These are phyloP conservation scores for Anadara kagoshimensis DNA, from an alignment of 1,140 invertebrate species.

Conservation along the genomic window DNA sequence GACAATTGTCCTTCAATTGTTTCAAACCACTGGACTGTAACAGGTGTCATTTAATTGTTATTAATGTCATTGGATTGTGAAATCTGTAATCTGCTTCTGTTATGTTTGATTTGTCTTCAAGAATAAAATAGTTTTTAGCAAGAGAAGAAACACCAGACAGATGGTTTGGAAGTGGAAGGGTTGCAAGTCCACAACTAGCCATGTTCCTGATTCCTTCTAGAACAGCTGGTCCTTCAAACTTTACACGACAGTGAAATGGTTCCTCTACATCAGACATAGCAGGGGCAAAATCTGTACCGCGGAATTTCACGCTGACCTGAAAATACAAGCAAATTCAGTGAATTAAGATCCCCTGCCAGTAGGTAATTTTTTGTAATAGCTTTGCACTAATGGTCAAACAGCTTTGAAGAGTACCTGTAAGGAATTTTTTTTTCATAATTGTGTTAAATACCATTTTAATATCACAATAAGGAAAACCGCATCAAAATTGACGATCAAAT, in stretches of 20 bases:
- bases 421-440: neutral
- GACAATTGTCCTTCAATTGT: too few species aligned
- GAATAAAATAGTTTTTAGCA: conserved; percentile 47
- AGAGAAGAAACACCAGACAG: conserved; percentile 42
- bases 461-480: too few species aligned
- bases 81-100: too few species aligned
- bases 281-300: conserved; percentile 40
- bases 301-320: conserved; percentile 44
- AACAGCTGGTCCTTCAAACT: conserved; percentile 55
- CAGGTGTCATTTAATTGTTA: too few species aligned
- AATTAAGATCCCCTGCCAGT: too few species aligned
- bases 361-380: neutral
- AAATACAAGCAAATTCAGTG: too few species aligned
- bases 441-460: too few species aligned
- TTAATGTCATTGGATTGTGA: too few species aligned
- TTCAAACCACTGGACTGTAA: too few species aligned
- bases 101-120: conserved; percentile 26
- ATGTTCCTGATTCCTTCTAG: conserved; percentile 52
- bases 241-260: conserved; percentile 49
- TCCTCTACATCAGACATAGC: conserved; percentile 17
- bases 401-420: too few species aligned
- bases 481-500: too few species aligned
- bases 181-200: conserved; percentile 44
- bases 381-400: too few species aligned
- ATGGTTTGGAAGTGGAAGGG: conserved; percentile 46